phyloP scores from a whole-genome alignment of 2,797 vertebrate species.

The Oceanodroma leucorhoa region DNA sequence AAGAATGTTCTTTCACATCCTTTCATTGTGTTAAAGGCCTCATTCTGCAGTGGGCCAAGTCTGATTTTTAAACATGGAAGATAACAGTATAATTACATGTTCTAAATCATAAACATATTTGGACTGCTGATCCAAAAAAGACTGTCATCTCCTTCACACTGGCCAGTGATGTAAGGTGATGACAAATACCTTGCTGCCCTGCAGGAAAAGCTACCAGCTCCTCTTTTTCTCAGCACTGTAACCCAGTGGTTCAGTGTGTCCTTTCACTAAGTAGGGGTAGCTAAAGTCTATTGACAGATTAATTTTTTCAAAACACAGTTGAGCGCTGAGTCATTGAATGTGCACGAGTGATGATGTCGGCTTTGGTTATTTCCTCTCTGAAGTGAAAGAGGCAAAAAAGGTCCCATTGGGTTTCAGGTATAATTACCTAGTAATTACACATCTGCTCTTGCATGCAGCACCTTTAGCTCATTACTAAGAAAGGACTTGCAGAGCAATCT shows the following conservation, averaged over 20 bases:
- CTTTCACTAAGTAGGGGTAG: background rate
- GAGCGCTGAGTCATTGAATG: background rate
- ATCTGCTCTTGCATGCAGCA: background rate
- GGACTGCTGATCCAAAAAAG: background rate
- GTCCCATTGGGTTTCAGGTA: background rate
- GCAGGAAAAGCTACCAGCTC: background rate
- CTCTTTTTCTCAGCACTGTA: background rate
- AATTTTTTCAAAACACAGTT: background rate
- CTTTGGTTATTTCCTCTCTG: background rate
- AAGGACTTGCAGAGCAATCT: background rate
- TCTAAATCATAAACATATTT: background rate
- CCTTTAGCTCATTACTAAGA: background rate
- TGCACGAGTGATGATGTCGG: fast-evolving
- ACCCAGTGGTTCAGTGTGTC: background rate
- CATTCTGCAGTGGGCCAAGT: background rate
- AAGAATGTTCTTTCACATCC: background rate
- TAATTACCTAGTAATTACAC: background rate
- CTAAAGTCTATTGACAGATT: background rate
- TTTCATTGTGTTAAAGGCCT: conserved; percentile 15
- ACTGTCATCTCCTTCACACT: background rate
- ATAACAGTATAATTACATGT: background rate
- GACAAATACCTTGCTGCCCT: background rate
- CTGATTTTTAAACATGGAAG: background rate
- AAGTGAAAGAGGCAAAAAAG: background rate
- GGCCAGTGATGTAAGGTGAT: background rate